Percentiles rank a stretch among this genome's conserved stretches.
These are phyloP conservation scores for Petaurus breviceps DNA, from an alignment of 2,113 vertebrate species.

Conservation along the genomic window DNA sequence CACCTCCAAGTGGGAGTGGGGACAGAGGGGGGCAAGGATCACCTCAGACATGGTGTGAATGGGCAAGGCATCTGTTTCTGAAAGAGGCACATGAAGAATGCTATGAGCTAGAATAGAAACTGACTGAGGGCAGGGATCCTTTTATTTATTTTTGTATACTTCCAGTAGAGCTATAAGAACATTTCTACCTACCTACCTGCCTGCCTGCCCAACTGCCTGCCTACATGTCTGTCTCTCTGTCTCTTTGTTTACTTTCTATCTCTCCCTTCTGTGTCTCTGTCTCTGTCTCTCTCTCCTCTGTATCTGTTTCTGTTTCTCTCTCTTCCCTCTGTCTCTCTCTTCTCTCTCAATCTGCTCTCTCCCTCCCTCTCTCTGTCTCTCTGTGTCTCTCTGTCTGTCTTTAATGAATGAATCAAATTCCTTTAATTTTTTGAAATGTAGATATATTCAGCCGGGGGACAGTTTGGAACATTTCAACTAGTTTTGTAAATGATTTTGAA, in stretches of 20 bases:
- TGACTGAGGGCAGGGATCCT: background rate
- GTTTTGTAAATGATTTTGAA: conserved; percentile 53
- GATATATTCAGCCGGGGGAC: background rate
- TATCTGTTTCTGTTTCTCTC: background rate
- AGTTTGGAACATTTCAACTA: conserved; percentile 70
- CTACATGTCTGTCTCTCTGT: background rate
- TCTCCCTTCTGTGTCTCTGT: background rate
- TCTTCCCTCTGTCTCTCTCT: background rate
- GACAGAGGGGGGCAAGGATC: background rate
- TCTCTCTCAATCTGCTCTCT: background rate
- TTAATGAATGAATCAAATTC: background rate
- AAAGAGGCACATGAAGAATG: background rate
- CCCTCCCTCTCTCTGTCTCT: background rate
- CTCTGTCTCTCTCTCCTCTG: background rate
- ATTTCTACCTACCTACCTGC: background rate
- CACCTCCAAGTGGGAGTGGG: background rate
- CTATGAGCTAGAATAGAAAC: background rate
- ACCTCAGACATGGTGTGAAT: background rate
- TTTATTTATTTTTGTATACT: background rate
- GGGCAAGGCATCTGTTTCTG: background rate
- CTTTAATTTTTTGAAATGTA: background rate
- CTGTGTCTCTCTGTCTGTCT: background rate
- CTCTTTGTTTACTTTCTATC: too few relatives aligned
- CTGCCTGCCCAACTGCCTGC: background rate
- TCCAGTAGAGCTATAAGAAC: background rate